Percentiles rank a stretch among this genome's conserved stretches.
phyloP scores from a whole-genome alignment of 1,140 invertebrate genomes.

The Scaptomyza graminum region DNA sequence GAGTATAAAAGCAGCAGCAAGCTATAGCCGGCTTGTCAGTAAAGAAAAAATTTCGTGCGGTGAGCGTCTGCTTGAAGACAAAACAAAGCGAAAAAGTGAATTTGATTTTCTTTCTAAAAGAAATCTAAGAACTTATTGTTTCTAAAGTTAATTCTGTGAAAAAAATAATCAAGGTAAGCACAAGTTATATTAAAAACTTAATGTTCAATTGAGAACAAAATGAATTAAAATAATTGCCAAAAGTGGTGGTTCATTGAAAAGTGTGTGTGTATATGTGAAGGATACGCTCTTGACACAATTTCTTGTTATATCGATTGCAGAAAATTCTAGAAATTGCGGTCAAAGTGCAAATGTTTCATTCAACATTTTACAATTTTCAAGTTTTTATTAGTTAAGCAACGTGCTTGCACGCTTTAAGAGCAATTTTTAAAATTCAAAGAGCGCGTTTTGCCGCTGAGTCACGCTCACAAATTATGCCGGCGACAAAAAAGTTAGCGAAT shows the following conservation, averaged over 20 bases:
- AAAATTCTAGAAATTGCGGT: constrained; percentile 10
- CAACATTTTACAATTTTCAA: constrained; percentile 4
- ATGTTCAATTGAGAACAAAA: background rate
- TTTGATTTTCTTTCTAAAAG: constrained; percentile 57
- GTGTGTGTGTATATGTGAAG: constrained; percentile 11
- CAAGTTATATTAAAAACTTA: background rate
- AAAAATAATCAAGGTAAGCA: constrained; percentile 51
- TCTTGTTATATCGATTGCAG: constrained; percentile 41
- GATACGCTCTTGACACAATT: constrained; percentile 64
- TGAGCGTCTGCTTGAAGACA: constrained; percentile 46
- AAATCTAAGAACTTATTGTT: constrained; percentile 53
- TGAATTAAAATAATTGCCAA: background rate
- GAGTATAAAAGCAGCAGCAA: constrained; percentile 55
- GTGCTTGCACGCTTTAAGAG: background rate
- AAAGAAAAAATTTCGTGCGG: constrained; percentile 60
- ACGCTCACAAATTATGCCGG: constrained; percentile 19
- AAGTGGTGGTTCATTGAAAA: background rate
- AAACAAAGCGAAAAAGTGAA: constrained; percentile 49
- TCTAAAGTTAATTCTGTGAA: constrained; percentile 61
- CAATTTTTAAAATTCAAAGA: constrained; percentile 1
- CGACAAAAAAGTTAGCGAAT: constrained; percentile 1
- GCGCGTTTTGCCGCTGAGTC: constrained; percentile 12
- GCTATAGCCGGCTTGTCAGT: constrained; percentile 51
- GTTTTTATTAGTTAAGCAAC: background rate
- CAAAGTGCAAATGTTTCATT: constrained; percentile 30